phyloP scores from a whole-genome alignment of 2,888 invertebrate genomes.

The Erebia aethiops region DNA sequence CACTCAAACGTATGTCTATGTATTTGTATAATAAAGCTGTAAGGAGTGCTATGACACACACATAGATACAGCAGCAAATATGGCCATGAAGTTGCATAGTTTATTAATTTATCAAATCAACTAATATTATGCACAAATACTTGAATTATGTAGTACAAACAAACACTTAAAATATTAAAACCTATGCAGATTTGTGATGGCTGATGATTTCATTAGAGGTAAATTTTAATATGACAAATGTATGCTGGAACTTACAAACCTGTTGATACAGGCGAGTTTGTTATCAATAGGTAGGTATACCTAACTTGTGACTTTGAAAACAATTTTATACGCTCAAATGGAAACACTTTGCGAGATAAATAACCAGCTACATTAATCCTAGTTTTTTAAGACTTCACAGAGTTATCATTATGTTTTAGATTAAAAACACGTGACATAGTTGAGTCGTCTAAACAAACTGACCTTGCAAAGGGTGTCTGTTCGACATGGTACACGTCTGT shows the following conservation, averaged over 20 bases:
- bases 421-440: slow-evolving; percentile 23
- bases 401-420: slow-evolving; percentile 5
- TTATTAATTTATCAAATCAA: slow-evolving; percentile 13
- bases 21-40: slow-evolving; percentile 25
- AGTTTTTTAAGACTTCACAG: background rate
- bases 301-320: slow-evolving; percentile 1
- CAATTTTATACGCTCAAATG: background rate
- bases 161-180: slow-evolving; percentile 15
- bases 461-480: slow-evolving; percentile 93
- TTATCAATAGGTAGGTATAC: slow-evolving; percentile 2
- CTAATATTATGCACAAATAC: background rate
- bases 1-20: slow-evolving; percentile 19
- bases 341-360: background rate
- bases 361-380: background rate
- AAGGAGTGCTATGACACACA: slow-evolving; percentile 31
- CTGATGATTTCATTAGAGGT: slow-evolving; percentile 13
- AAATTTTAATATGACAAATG: slow-evolving; percentile 10
- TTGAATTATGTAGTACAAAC: background rate
- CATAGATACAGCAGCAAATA: slow-evolving; percentile 27
- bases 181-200: slow-evolving; percentile 10
- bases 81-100: slow-evolving; percentile 44
- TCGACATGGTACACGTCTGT: slow-evolving; percentile 90
- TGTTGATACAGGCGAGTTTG: slow-evolving; percentile 14
- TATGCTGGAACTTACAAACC: slow-evolving; percentile 2
- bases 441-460: slow-evolving; percentile 51